These are phyloP conservation scores for Reinhardtius hippoglossoides DNA, from an alignment of 2,113 vertebrate genomes.

Conservation along the genomic window DNA sequence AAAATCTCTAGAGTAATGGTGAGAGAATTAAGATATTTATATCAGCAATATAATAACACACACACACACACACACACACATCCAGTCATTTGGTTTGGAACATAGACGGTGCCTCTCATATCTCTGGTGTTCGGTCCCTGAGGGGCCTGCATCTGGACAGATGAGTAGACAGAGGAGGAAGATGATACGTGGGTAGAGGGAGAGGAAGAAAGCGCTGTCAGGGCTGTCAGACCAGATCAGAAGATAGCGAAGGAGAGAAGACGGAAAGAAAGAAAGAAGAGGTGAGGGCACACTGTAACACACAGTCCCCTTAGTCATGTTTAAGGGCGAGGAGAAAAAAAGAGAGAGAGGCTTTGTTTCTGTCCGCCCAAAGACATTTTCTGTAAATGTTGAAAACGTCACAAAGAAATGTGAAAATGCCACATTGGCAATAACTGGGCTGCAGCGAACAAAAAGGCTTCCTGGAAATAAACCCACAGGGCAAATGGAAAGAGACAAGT, in stretches of 20 bases:
- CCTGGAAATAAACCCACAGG: background rate
- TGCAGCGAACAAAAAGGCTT: background rate
- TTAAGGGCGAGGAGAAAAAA: background rate
- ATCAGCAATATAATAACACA: background rate
- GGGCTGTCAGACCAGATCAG: conserved; percentile 31
- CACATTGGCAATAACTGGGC: conserved; percentile 36
- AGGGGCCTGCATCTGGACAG: conserved; percentile 50
- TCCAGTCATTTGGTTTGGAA: conserved; percentile 19
- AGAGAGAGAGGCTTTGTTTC: too few species aligned
- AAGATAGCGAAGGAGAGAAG: conserved; percentile 19
- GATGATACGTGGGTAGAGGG: conserved; percentile 18
- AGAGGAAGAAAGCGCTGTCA: conserved; percentile 32
- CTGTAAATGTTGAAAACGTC: too few species aligned
- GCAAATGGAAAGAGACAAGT: conserved; percentile 7
- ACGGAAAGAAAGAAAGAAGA: background rate
- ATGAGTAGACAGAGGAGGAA: conserved; percentile 47
- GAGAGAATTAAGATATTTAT: background rate
- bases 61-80: conserved; percentile 2
- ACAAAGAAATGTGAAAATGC: background rate
- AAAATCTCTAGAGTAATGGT: background rate
- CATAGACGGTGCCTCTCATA: conserved; percentile 28
- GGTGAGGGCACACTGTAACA: background rate
- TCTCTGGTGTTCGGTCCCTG: conserved; percentile 28
- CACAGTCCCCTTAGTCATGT: too few species aligned
- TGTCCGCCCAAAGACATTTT: too few species aligned